A percentile compares a stretch with the other conserved stretches of the same genome.
phyloP scores from a whole-genome alignment of 2,888 invertebrate genomes.

The Mellilla xanthometata region DNA sequence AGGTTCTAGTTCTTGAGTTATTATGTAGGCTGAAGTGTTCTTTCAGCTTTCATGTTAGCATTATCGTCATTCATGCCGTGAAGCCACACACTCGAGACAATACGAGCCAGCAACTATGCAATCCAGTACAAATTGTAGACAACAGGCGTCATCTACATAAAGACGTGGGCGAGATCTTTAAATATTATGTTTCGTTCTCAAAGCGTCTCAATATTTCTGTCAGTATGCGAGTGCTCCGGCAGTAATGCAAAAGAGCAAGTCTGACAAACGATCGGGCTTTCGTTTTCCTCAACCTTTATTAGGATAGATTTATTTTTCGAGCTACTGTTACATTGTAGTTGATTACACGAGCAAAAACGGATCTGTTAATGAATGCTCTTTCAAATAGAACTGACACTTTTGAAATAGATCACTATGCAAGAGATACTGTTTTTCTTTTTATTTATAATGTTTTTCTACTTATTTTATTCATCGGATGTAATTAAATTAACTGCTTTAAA shows the following conservation, averaged over 20 bases:
- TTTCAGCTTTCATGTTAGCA: background rate
- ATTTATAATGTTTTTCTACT: too few relatives aligned
- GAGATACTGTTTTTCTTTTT: too few relatives aligned
- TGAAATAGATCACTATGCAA: too few relatives aligned
- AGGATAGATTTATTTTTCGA: too few relatives aligned
- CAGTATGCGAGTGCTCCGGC: conserved; percentile 11
- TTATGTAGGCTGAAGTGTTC: background rate
- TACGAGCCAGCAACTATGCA: conserved; percentile 22
- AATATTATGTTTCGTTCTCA: conserved; percentile 22
- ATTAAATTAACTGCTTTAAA: too few relatives aligned
- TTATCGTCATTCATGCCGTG: conserved; percentile 22
- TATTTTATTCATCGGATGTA: too few relatives aligned
- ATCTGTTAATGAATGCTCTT: too few relatives aligned
- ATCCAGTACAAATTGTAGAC: conserved; percentile 29
- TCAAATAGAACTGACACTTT: too few relatives aligned
- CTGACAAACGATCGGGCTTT: conserved; percentile 6
- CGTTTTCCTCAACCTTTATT: background rate
- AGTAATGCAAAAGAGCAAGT: conserved; percentile 5
- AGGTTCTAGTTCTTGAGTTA: background rate
- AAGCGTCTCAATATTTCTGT: conserved; percentile 21
- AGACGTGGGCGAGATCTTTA: conserved; percentile 28
- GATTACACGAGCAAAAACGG: too few relatives aligned
- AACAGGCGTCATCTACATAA: conserved; percentile 31
- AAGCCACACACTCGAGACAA: conserved; percentile 25
- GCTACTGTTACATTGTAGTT: too few relatives aligned